Base-by-base conservation (phyloP, 1,140 invertebrate species). In the Araneus ventricosus region DNA sequence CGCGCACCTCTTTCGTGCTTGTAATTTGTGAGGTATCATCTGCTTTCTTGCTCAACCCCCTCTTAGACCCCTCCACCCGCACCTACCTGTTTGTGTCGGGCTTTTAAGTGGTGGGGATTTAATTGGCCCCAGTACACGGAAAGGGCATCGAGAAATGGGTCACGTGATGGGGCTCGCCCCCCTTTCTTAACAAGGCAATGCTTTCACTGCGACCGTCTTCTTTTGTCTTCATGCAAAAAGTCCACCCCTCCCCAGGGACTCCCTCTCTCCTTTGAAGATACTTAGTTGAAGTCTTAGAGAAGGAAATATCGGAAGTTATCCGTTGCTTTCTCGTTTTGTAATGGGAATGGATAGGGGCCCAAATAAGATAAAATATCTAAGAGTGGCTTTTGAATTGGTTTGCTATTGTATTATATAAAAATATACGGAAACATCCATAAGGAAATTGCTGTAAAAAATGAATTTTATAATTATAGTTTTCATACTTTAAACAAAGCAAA, bases 81-180 rank as follows among this genome's bases (percentile, higher is more conserved):
- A 20, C 30, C 70, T 30, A 75, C 70, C 70, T 75, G 70, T 75
- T 75, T 75, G 70, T 75, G 70, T 75, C 27, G 17, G 34, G 70
- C 70, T 75, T 75, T 75, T 75, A 75, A 75, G 70, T 75, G 70
- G 70, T 30, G 30, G 70, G 70, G 70, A 20, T 75, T 75, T 75
- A 75, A 75, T 75, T 75, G 70, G 70, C 30, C 70, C n/a, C n/a
- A 67, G 24, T n/a, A 67, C 63, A 67, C 30, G 70, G 30, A 75
- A 75, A 75, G 30, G 30, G 70, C 63, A 67, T 67, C 63, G 63
- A 30, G 70, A 34, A 75, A 75, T 75, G 70, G 34, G 20, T 75
- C 70, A 75, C 70, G 70, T 75, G 70, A 75, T 34, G 17, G 20
- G 30, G 67, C 0, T 30, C 24, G 8, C n/a, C 61, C 24, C 61